These are phyloP conservation scores for Phoebastria nigripes DNA, from an alignment of 2,797 vertebrate species.

Conservation along the genomic window DNA sequence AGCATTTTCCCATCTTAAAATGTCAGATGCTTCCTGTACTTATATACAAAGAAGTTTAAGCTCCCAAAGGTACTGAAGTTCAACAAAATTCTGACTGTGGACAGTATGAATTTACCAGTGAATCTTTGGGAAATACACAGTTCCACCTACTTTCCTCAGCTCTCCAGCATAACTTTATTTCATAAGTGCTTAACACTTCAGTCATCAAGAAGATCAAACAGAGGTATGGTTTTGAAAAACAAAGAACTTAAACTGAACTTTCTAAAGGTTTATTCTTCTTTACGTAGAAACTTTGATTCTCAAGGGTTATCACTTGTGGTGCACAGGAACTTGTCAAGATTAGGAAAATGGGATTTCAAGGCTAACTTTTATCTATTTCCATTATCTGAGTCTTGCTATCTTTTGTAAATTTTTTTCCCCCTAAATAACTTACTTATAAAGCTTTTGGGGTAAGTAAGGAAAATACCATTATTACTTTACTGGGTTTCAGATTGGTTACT, in stretches of 20 bases:
- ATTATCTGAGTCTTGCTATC: slow-evolving; percentile 27
- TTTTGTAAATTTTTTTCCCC: slow-evolving; percentile 13
- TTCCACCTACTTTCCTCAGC: neutral
- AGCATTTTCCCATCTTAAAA: slow-evolving; percentile 64
- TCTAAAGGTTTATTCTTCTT: slow-evolving; percentile 21
- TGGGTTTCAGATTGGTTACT: neutral
- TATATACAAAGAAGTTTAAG: slow-evolving; percentile 60
- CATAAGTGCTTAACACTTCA: neutral
- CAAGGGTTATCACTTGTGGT: slow-evolving; percentile 42
- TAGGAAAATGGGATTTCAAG: slow-evolving; percentile 50
- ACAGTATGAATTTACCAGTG: neutral
- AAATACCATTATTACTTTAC: slow-evolving; percentile 13
- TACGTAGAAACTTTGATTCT: slow-evolving; percentile 50
- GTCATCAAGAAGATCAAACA: slow-evolving; percentile 24
- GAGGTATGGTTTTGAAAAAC: slow-evolving; percentile 30
- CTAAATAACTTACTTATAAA: slow-evolving; percentile 37
- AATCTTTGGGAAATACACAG: neutral
- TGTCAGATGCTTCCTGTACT: slow-evolving; percentile 71
- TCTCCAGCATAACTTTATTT: neutral
- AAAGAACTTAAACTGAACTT: neutral
- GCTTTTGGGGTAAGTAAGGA: neutral
- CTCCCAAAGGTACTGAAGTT: slow-evolving; percentile 52
- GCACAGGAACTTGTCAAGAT: slow-evolving; percentile 36
- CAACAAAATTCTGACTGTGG: slow-evolving; percentile 16
- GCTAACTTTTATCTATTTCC: slow-evolving; percentile 30